Base-by-base conservation (phyloP, 2,888 invertebrate genomes). In the Calameuta filiformis region DNA sequence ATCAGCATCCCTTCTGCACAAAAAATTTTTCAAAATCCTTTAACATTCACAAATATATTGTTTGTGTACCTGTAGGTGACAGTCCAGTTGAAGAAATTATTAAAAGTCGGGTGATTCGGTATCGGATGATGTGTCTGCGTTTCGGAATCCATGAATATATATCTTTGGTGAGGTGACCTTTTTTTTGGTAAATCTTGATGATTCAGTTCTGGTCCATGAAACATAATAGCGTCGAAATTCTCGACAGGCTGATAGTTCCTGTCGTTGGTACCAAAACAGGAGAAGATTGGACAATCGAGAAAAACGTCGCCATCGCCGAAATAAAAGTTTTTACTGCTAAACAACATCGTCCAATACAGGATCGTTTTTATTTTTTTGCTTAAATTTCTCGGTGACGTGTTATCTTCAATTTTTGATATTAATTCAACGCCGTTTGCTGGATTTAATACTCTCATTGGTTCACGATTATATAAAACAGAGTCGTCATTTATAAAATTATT, bases 311-410 rank as follows among this genome's bases (percentile, higher is more conserved):
- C 80, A 4, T 35, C 30, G 31, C 80, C 80, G 37, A 80, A 69
- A 75, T 78, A 75, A 56, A 80, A 78, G 35, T 78, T 71, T 37
- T 75, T 73, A 33, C 76, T 76, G 2, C 0, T 35, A 30, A 78
- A 78, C 80, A 80, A 78, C 15, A 33, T 76, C 74, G 76, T 80
- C 80, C 80, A 80, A 69, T 76, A 80, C 11, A 80, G 76, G 23
- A 80, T 80, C 4, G 76, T 80, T 40, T 40, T 40, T 15, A 40
- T 15, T 40, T 4, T 40, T 40, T 40, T 15, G 1, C 6, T 40
- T 40, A 6, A 40, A 40, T 15, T 40, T 15, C 15, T 15, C 15
- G 15, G 15, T 40, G 15, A 40, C 6, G 40, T 15, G 15, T 15
- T 40, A 15, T 40, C 15, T 15, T 40, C 4, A 15, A 15, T 6